Evolutionary conservation across 1,140 invertebrate species (phyloP).

Genomic region (Drosophila dunni): DNA sequence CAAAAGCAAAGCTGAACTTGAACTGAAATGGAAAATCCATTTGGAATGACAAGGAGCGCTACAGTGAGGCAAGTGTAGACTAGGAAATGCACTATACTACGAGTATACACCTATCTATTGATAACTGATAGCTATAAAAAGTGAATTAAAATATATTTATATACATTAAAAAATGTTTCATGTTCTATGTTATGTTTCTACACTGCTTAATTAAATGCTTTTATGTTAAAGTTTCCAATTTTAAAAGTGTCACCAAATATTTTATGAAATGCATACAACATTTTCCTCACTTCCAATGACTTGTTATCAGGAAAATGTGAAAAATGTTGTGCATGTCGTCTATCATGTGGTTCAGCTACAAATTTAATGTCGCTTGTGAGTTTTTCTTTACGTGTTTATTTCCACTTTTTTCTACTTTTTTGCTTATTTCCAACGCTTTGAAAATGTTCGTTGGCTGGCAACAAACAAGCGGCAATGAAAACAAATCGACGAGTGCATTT

Average conservation of each 20-base stretch:
- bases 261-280: background rate
- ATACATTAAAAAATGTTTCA: background rate
- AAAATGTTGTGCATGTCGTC: constrained; percentile 28
- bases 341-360: constrained; percentile 38
- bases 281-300: background rate
- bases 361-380: constrained; percentile 50
- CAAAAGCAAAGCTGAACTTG: constrained; percentile 23
- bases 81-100: background rate
- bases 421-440: constrained; percentile 54
- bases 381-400: constrained; percentile 36
- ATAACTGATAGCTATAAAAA: background rate
- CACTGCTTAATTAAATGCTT: too few species aligned
- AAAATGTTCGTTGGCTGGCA: constrained; percentile 39
- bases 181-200: too few species aligned
- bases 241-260: background rate
- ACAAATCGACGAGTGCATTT: constrained; percentile 43
- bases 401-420: constrained; percentile 52
- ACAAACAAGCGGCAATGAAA: constrained; percentile 21
- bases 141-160: background rate
- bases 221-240: too few species aligned
- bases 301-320: background rate
- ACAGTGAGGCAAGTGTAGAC: background rate
- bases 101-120: too few species aligned
- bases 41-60: constrained; percentile 1
- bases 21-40: constrained; percentile 23